Evolutionary conservation across 1,140 invertebrate species (phyloP).

Genomic region (Lanistes nyassanus): DNA sequence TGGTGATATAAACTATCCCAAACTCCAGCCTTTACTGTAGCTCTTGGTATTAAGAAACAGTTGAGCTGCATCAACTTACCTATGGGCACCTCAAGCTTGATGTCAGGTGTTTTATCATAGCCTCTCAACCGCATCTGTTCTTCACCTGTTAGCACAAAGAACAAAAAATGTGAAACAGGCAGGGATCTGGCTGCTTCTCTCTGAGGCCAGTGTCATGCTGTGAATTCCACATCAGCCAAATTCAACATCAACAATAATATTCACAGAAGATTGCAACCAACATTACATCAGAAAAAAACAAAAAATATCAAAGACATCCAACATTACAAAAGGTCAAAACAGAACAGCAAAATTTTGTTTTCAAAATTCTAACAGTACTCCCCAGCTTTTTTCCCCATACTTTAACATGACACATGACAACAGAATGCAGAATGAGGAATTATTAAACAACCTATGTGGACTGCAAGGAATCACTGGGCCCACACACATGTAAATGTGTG

Average conservation of each 20-base stretch:
- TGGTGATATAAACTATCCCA: background rate
- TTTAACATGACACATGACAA: background rate
- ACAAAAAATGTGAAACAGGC: slow-evolving; percentile 10
- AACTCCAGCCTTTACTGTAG: background rate
- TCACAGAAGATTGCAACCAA: no score
- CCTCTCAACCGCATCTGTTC: slow-evolving; percentile 81
- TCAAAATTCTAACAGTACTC: background rate
- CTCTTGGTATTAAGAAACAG: no score
- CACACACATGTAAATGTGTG: no score
- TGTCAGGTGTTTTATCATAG: slow-evolving; percentile 95
- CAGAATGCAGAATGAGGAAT: background rate
- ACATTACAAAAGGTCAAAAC: background rate
- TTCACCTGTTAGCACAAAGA: slow-evolving; percentile 78
- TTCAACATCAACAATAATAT: background rate
- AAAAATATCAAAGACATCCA: background rate
- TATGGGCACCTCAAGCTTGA: slow-evolving; percentile 90
- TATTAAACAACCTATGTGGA: background rate
- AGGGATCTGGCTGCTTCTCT: background rate
- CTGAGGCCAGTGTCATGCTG: background rate
- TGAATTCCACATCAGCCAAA: background rate
- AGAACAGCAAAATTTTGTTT: background rate
- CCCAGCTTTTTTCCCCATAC: background rate
- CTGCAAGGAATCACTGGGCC: background rate
- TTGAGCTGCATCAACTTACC: slow-evolving; percentile 51
- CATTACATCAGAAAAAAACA: background rate